Evolutionary conservation across 64 coral and sea anemone genomes (phyloP).

Genomic region (Pocillopora damicornis): DNA sequence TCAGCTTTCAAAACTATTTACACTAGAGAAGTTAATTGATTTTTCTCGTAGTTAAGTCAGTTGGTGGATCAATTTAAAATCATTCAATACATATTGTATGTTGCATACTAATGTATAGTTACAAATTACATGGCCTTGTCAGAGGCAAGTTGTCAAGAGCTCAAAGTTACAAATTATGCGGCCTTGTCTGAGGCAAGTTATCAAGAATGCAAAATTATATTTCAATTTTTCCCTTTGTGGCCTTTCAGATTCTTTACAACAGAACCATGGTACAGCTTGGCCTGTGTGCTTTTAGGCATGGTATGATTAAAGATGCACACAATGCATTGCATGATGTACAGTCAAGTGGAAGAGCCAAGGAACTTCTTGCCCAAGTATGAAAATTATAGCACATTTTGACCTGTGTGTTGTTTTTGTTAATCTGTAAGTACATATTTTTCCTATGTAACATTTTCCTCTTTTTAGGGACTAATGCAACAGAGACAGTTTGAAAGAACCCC

Average conservation of each 20-base stretch:
- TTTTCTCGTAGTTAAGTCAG: too few species aligned
- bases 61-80: too few species aligned
- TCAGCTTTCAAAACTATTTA: too few species aligned
- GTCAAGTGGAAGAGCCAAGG: conserved; percentile 96
- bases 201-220: neutral
- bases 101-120: too few species aligned
- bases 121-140: too few species aligned
- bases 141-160: too few species aligned
- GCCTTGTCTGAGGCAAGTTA: neutral
- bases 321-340: conserved; percentile 94
- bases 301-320: conserved; percentile 97
- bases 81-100: too few species aligned
- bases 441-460: neutral
- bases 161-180: too few species aligned
- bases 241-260: conserved; percentile 92
- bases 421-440: neutral
- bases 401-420: too few species aligned
- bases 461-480: conserved; percentile 92
- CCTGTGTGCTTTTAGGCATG: conserved; percentile 93
- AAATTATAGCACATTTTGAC: neutral
- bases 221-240: neutral
- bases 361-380: conserved; percentile 87
- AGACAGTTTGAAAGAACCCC: conserved; percentile 96
- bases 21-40: too few species aligned
- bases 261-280: conserved; percentile 96